These are phyloP conservation scores for Harpegnathos saltator DNA, from an alignment of 1,140 invertebrate genomes.

Conservation along the genomic window DNA sequence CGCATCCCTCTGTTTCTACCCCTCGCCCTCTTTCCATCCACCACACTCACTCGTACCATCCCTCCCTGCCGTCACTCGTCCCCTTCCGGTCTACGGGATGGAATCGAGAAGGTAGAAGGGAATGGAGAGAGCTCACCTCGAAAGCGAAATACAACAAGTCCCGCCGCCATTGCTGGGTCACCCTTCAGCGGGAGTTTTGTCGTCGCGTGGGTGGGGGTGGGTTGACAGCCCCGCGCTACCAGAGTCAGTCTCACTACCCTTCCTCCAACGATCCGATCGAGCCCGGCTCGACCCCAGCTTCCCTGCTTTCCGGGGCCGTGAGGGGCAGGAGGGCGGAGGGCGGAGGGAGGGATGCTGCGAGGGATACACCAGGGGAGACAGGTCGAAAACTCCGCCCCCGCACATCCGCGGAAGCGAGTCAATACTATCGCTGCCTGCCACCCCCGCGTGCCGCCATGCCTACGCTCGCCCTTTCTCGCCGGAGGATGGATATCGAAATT, in stretches of 20 bases:
- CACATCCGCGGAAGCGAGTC: conserved; percentile 82
- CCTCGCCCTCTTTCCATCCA: not conserved
- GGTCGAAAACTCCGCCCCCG: conserved; percentile 84
- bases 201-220: conserved; percentile 68
- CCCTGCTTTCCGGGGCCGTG: conserved; percentile 7
- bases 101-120: conserved; percentile 76
- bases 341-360: not conserved
- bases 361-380: conserved; percentile 51
- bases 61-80: conserved; percentile 7
- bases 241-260: conserved; percentile 58
- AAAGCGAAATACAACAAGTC: conserved; percentile 85
- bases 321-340: conserved; percentile 27
- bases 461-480: conserved; percentile 64
- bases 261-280: conserved; percentile 39
- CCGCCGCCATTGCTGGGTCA: conserved; percentile 85
- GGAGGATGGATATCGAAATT: conserved; percentile 72
- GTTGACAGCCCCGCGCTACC: conserved; percentile 63
- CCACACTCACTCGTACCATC: conserved; percentile 45
- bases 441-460: conserved; percentile 47
- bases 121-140: conserved; percentile 70
- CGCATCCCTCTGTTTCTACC: not conserved
- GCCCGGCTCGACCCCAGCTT: conserved; percentile 62
- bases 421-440: conserved; percentile 79
- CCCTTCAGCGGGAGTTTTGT: conserved; percentile 82
- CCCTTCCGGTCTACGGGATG: conserved; percentile 44